Percentiles rank a stretch among this genome's conserved stretches.
Conservation (phyloP, 2,888 invertebrate species). For the Macaria notata region DNA sequence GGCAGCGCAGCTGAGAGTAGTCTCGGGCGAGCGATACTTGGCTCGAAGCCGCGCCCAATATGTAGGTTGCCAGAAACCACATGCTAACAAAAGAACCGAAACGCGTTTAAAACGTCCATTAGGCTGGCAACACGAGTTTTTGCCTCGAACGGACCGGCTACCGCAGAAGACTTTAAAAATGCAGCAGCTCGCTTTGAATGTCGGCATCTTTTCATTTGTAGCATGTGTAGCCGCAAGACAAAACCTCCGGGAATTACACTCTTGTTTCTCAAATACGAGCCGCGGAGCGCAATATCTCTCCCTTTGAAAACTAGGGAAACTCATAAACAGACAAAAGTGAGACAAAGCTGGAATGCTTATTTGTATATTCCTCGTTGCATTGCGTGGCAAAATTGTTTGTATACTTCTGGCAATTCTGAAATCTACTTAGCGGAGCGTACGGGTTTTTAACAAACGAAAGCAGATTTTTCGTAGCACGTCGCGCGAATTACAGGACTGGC, state of each 20-base stretch:
- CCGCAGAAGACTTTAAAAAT: conserved; percentile 64
- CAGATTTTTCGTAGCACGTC: conserved; percentile 4
- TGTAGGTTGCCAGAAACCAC: conserved; percentile 27
- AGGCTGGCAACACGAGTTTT: conserved; percentile 48
- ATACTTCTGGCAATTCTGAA: conserved; percentile 33
- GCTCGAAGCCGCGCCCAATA: conserved; percentile 30
- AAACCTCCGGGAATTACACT: conserved; percentile 76
- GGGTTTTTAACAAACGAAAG: not conserved
- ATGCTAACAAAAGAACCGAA: conserved; percentile 39
- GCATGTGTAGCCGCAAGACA: conserved; percentile 70
- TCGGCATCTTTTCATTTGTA: conserved; percentile 72
- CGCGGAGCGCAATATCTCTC: conserved; percentile 65
- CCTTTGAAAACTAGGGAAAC: conserved; percentile 72
- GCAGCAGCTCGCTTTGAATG: conserved; percentile 65
- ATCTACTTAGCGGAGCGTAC: conserved; percentile 5
- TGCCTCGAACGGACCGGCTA: conserved; percentile 46
- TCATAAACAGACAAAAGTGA: conserved; percentile 69
- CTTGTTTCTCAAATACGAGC: conserved; percentile 73
- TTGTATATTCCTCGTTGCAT: conserved; percentile 48
- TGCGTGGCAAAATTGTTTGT: conserved; percentile 45
- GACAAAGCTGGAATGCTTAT: conserved; percentile 61
- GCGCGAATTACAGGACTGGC: conserved; percentile 12
- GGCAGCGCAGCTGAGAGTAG: conserved; percentile 42
- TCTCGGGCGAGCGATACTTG: conserved; percentile 49
- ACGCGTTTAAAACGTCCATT: conserved; percentile 57